Base-by-base conservation (phyloP, 2,888 invertebrate species). In the Pseudococcus longispinus region DNA sequence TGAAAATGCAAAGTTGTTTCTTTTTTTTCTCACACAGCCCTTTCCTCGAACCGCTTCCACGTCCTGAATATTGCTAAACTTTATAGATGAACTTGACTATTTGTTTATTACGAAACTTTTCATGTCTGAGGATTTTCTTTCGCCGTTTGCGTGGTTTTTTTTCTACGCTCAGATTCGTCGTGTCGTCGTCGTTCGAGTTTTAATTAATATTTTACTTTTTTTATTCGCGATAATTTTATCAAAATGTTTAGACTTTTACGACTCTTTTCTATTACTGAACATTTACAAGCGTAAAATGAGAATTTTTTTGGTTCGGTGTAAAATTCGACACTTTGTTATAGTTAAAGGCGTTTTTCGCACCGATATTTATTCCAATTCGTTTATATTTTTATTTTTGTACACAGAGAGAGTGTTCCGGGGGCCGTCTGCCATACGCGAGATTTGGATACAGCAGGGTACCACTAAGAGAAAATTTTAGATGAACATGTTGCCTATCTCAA, bases 41-140 rank as follows among this genome's bases (percentile, higher is more conserved):
- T 9, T 9, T 37, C 8, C 37, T 4, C 37, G 37, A 9, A 0
- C 20, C 11, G 3, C 37, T 37, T 42, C n/a, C 29, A 26, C 26
- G 29, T 9, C 23, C 8, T 1, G 23, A 70, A 2, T 4, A 20
- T 80, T 4, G 29, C 42, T n/a, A 80, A 80, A 80, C 42, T 80
- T 80, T 80, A 80, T 60, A 80, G 42, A 80, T 80, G 29, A 80
- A 80, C 77, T 80, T 80, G 77, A 80, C 77, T 80, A 80, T 80
- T 80, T 80, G 77, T 80, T 80, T 80, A 80, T 80, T 80, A 80
- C 42, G 77, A 80, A 80, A 80, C 37, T 80, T 80, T 80, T 20
- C 77, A 42, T 20, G 77, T 42, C 42, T 18, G 20, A 42, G 77
- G 42, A 42, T 37, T 80, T 80, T 42, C 42, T 80, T 80, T 80